Percentiles rank a stretch among this genome's conserved stretches.
Conservation (phyloP, 2,888 invertebrate genomes). For the Heliconius sara region DNA sequence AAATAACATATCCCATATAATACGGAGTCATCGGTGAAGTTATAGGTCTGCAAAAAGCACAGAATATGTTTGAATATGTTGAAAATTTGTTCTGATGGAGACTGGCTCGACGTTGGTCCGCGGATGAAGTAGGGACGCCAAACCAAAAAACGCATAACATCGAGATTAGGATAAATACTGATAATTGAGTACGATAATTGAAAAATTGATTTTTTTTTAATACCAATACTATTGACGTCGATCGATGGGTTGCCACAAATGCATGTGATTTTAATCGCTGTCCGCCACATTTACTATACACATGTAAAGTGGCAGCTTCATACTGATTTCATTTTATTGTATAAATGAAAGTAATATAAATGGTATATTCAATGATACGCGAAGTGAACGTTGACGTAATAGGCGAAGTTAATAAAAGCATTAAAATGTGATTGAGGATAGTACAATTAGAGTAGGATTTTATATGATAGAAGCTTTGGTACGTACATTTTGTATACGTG, state of each 20-base stretch:
- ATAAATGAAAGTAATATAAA: background rate
- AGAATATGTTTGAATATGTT: conserved; percentile 24
- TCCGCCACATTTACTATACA: background rate
- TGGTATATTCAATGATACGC: background rate
- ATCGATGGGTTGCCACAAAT: background rate
- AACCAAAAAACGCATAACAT: conserved; percentile 5
- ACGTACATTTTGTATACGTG: conserved; percentile 4
- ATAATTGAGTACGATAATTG: background rate
- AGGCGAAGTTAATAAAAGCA: background rate
- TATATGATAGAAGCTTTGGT: background rate
- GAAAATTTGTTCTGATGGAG: conserved; percentile 15
- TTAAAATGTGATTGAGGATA: conserved; percentile 24
- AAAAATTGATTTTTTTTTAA: background rate
- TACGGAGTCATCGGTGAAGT: conserved; percentile 39
- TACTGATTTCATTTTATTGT: background rate
- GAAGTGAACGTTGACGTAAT: background rate
- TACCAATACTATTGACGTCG: background rate
- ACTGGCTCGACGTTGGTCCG: conserved; percentile 15
- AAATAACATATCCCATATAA: background rate
- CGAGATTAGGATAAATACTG: conserved; percentile 10
- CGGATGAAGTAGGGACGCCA: background rate
- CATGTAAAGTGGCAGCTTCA: background rate
- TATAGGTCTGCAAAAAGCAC: conserved; percentile 57
- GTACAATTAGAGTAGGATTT: conserved; percentile 25
- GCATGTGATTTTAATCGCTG: background rate